These are phyloP conservation scores for Venustaconcha ellipsiformis DNA, from an alignment of 1,140 invertebrate genomes.

Conservation along the genomic window DNA sequence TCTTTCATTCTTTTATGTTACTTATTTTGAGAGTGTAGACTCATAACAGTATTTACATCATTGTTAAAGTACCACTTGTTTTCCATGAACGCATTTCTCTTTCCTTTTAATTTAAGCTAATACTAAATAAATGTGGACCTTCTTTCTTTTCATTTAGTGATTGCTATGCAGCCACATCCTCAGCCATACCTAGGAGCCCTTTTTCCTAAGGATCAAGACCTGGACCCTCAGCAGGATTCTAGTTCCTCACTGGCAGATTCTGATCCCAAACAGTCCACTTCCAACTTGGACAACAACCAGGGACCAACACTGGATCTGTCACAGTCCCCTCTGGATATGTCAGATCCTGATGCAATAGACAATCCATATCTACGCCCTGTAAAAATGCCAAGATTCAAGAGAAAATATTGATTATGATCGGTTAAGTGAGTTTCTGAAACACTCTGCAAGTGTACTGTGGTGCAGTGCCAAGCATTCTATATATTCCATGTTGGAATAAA, in stretches of 20 bases:
- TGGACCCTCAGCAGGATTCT: conserved; percentile 86
- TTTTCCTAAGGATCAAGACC: conserved; percentile 93
- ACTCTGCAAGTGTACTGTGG: no score
- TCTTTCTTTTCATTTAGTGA: conserved; percentile 76
- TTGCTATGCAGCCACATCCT: conserved; percentile 85
- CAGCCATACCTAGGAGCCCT: conserved; percentile 88
- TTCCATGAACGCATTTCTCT: not conserved
- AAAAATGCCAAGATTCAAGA: conserved; percentile 74
- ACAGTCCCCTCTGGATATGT: conserved; percentile 9
- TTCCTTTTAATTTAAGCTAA: not conserved
- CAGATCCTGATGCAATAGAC: conserved; percentile 76
- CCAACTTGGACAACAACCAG: conserved; percentile 24
- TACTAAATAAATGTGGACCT: not conserved
- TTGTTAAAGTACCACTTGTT: not conserved
- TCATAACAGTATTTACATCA: not conserved
- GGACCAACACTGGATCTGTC: conserved; percentile 32
- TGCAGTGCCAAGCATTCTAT: no score
- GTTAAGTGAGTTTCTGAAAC: no score
- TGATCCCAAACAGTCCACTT: not conserved
- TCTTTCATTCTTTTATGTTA: no score
- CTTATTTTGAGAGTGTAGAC: no score
- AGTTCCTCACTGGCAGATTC: conserved; percentile 71
- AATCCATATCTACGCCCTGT: conserved; percentile 89
- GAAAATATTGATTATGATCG: no score
- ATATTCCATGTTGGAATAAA: no score